phyloP scores from a whole-genome alignment of 2,113 vertebrate species.

The Lynx canadensis region DNA sequence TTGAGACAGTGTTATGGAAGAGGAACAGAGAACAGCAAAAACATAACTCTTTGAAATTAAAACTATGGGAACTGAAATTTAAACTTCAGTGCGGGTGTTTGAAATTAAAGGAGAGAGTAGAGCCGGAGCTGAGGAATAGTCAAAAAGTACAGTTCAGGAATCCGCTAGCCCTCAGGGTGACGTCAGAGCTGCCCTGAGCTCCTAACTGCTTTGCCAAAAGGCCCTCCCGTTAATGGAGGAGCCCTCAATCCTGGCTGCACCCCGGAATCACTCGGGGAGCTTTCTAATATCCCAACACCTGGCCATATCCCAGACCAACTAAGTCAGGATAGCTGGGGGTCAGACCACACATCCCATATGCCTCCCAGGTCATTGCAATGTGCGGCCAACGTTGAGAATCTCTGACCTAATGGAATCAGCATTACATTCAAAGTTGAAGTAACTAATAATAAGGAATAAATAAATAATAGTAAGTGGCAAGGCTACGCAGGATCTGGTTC shows the following conservation, averaged over 20 bases:
- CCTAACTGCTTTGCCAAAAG: not conserved
- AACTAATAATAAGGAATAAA: not conserved
- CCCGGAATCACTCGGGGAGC: too few relatives aligned
- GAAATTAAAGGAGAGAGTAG: not conserved
- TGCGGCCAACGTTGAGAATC: not conserved
- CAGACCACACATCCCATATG: accelerated
- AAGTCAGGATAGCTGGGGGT: not conserved
- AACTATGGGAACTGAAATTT: not conserved
- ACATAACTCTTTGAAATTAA: not conserved
- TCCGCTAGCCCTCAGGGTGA: accelerated
- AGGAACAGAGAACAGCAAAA: not conserved
- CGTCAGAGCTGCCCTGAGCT: not conserved
- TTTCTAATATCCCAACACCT: not conserved
- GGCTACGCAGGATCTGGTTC: not conserved
- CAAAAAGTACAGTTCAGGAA: not conserved
- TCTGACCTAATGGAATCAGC: not conserved
- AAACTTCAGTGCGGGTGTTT: not conserved
- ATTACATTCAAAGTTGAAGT: not conserved
- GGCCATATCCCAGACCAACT: not conserved
- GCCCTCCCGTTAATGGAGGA: not conserved
- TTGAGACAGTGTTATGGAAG: not conserved
- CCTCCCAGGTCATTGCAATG: not conserved
- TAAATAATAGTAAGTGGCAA: not conserved
- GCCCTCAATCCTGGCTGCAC: not conserved
- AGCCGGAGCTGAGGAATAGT: not conserved